Evolutionary conservation across 1,140 invertebrate species (phyloP).

Genomic region (Meloidogyne exigua): DNA sequence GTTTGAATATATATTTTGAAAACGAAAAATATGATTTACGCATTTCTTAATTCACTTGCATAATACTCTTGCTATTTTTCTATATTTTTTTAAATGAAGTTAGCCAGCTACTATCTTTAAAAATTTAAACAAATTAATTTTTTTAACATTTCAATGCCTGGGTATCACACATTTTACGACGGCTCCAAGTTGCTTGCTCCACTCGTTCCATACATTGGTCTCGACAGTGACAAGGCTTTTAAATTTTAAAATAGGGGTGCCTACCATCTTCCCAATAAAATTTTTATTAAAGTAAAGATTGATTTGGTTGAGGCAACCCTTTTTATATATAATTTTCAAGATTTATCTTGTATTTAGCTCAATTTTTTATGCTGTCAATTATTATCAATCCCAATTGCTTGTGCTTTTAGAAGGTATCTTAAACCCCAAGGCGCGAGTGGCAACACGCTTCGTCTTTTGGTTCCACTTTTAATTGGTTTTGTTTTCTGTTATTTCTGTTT

Average conservation of each 20-base stretch:
- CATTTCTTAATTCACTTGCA: not conserved
- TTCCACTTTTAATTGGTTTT: slow-evolving; percentile 75
- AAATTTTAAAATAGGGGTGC: not conserved
- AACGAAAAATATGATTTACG: not conserved
- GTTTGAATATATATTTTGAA: not conserved
- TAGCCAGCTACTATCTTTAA: not conserved
- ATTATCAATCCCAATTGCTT: slow-evolving; percentile 74
- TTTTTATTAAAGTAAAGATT: no score
- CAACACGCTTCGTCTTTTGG: slow-evolving; percentile 72
- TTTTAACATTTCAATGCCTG: not conserved
- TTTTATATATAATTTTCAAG: no score
- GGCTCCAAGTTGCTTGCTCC: slow-evolving; percentile 20
- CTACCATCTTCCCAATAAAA: no score
- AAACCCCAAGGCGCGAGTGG: slow-evolving; percentile 71
- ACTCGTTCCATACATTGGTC: slow-evolving; percentile 16
- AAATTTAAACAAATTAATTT: not conserved
- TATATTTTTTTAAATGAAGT: not conserved
- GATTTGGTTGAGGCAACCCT: no score
- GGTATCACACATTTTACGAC: slow-evolving; percentile 23
- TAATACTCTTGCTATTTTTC: not conserved
- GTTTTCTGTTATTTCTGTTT: slow-evolving; percentile 81
- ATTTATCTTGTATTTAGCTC: slow-evolving; percentile 69
- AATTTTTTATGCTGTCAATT: slow-evolving; percentile 81
- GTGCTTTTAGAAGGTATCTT: slow-evolving; percentile 74
- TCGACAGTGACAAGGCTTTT: slow-evolving; percentile 26